These are phyloP conservation scores for Prostheceraeus crozeri DNA, from an alignment of 2,888 invertebrate genomes.

Conservation along the genomic window DNA sequence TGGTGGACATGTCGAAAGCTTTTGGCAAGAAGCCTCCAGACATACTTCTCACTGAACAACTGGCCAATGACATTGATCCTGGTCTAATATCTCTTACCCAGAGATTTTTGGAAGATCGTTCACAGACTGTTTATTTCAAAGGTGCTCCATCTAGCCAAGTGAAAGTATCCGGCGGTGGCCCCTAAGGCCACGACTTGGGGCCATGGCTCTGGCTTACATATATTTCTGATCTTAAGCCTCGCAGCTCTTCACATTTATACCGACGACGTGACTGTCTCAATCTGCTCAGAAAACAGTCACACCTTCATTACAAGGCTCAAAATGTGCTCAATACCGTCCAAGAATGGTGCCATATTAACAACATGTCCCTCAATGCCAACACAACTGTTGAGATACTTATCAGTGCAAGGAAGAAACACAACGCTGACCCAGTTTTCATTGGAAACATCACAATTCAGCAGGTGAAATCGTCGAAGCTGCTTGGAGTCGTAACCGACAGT, in stretches of 20 bases:
- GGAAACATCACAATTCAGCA: conserved; percentile 19
- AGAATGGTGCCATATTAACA: conserved; percentile 16
- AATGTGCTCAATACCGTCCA: conserved; percentile 7
- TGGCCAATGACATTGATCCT: background rate
- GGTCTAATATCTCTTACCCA: background rate
- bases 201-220: conserved; percentile 6
- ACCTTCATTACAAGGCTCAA: conserved; percentile 24
- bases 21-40: conserved; percentile 5
- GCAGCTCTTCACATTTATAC: conserved; percentile 10
- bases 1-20: conserved; percentile 25
- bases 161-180: conserved; percentile 2
- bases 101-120: background rate
- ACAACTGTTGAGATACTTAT: conserved; percentile 10
- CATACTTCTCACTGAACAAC: background rate
- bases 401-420: conserved; percentile 18
- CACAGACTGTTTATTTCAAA: conserved; percentile 1
- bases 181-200: background rate
- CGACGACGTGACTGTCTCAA: conserved; percentile 13
- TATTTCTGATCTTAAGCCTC: conserved; percentile 21
- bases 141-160: background rate
- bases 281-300: background rate
- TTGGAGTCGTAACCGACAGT: conserved; percentile 14
- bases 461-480: conserved; percentile 2
- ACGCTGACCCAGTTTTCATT: conserved; percentile 11
- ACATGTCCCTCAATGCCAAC: background rate